phyloP scores from a whole-genome alignment of 1,140 invertebrate genomes.

The Drosophila bocqueti region DNA sequence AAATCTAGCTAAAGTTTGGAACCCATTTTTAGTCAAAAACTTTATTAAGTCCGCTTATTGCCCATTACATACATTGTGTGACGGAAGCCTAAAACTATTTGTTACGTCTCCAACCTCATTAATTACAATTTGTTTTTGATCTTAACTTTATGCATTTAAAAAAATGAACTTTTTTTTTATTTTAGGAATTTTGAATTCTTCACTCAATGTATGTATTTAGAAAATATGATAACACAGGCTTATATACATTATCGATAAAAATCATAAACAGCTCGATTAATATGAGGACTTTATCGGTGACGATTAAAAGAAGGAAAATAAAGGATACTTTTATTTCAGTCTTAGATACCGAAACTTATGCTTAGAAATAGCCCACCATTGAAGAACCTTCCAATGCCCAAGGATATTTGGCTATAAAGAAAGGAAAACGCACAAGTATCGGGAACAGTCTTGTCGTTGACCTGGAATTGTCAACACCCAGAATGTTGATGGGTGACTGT shows the following conservation, averaged over 20 bases:
- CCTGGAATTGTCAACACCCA: constrained; percentile 15
- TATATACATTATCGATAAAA: too few relatives aligned
- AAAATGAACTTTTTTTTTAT: too few relatives aligned
- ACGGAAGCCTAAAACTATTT: background rate
- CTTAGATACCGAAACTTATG: background rate
- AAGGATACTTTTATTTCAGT: too few relatives aligned
- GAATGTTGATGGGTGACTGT: constrained; percentile 15
- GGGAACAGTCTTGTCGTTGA: background rate
- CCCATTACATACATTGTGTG: background rate
- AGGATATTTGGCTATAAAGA: background rate
- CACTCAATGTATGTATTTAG: too few relatives aligned
- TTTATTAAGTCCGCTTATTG: constrained; percentile 10
- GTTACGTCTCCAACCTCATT: background rate
- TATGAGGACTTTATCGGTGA: too few relatives aligned
- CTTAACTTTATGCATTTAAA: background rate
- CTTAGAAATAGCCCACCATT: background rate
- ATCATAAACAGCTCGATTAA: too few relatives aligned
- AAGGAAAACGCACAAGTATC: background rate
- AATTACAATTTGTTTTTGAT: background rate
- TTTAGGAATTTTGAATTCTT: too few relatives aligned
- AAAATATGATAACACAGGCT: too few relatives aligned
- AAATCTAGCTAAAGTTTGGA: background rate
- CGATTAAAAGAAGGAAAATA: too few relatives aligned
- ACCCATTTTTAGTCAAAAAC: constrained; percentile 12
- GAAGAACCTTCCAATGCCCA: too few relatives aligned